Evolutionary conservation across 2,888 invertebrate species (phyloP).

Genomic region (Idaea dimidiata): DNA sequence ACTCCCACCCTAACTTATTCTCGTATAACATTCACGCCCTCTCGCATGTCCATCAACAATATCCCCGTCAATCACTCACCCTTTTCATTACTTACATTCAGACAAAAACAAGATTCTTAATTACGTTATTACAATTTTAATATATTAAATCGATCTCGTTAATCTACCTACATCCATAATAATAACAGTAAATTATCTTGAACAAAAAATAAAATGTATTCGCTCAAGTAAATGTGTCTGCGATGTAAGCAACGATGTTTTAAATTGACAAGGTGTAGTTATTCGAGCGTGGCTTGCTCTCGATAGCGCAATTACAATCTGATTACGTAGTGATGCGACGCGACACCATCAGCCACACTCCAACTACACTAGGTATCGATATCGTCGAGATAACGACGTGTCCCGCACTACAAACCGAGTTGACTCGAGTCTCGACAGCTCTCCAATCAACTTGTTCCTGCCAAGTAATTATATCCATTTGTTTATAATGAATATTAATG

Average conservation of each 20-base stretch:
- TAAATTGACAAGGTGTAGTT: slow-evolving; percentile 57
- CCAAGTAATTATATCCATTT: slow-evolving; percentile 76
- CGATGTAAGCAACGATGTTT: slow-evolving; percentile 36
- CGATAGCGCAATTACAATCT: slow-evolving; percentile 66
- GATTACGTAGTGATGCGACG: slow-evolving; percentile 59
- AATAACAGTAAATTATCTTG: slow-evolving; percentile 12
- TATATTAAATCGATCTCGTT: slow-evolving; percentile 14
- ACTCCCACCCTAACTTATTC: slow-evolving; percentile 35
- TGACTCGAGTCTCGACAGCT: slow-evolving; percentile 62
- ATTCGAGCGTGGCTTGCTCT: slow-evolving; percentile 49
- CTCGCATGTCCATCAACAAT: slow-evolving; percentile 46
- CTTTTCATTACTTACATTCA: neutral
- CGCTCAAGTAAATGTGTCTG: slow-evolving; percentile 12
- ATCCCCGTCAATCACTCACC: slow-evolving; percentile 48
- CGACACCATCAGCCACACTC: slow-evolving; percentile 25
- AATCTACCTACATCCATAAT: slow-evolving; percentile 10
- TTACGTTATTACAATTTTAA: slow-evolving; percentile 6
- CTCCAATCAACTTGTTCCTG: slow-evolving; percentile 67
- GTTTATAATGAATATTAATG: slow-evolving; percentile 76
- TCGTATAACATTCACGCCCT: slow-evolving; percentile 32
- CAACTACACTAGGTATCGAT: slow-evolving; percentile 38
- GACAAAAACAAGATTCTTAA: neutral
- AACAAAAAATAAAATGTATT: neutral
- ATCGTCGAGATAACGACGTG: slow-evolving; percentile 65
- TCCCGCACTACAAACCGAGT: slow-evolving; percentile 48